Evolutionary conservation across 2,113 vertebrate species (phyloP).

Genomic region (Coryphaenoides rupestris): DNA sequence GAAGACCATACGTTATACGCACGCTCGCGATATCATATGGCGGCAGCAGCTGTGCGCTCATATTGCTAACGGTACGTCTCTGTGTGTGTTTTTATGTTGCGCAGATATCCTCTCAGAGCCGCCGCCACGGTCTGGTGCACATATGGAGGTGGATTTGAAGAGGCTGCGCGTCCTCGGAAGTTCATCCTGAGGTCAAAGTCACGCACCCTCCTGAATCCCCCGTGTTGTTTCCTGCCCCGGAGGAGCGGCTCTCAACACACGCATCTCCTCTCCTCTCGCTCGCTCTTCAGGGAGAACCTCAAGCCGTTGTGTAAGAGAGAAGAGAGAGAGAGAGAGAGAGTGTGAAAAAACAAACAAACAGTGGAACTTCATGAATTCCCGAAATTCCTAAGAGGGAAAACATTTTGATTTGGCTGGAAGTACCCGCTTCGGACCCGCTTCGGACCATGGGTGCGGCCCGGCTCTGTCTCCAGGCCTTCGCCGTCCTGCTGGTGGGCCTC

Average conservation of each 20-base stretch:
- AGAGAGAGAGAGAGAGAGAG: not conserved
- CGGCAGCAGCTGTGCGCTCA: no score
- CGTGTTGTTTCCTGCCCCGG: constrained; percentile 15
- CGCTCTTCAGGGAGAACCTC: constrained; percentile 31
- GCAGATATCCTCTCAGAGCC: not conserved
- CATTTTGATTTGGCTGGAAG: no score
- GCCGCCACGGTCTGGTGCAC: not conserved
- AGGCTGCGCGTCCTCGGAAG: constrained; percentile 29
- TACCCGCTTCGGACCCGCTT: constrained; percentile 39
- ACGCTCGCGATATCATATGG: no score
- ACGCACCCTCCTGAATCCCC: constrained; percentile 35
- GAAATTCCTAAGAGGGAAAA: constrained; percentile 49
- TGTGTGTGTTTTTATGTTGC: not conserved
- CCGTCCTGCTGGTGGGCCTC: constrained; percentile 45
- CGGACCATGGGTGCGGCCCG: constrained; percentile 53
- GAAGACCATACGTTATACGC: no score
- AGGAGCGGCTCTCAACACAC: constrained; percentile 22
- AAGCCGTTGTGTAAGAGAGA: no score
- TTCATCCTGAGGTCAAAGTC: constrained; percentile 42
- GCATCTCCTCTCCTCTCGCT: no score
- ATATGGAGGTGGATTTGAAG: constrained; percentile 48
- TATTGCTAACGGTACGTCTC: constrained; percentile 7
- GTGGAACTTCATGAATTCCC: constrained; percentile 61
- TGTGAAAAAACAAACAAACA: constrained; percentile 31
- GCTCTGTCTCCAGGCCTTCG: constrained; percentile 45